These are phyloP conservation scores for Plecturocebus donacophilus DNA, from an alignment of 2,113 vertebrate genomes.

Conservation along the genomic window DNA sequence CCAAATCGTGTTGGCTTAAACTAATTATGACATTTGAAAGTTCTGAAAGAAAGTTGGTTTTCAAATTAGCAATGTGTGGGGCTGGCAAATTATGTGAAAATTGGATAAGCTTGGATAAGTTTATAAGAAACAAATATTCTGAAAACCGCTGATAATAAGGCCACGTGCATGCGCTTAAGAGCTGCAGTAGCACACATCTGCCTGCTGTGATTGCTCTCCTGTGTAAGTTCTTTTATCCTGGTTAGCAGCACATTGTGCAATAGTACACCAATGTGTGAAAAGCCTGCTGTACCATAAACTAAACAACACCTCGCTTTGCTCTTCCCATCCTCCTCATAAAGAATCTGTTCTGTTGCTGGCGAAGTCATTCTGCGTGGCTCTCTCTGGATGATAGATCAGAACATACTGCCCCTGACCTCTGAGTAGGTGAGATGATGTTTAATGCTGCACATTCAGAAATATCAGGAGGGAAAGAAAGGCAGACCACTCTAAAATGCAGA, in stretches of 20 bases:
- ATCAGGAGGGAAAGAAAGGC: slow-evolving; percentile 4
- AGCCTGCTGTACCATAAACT: neutral
- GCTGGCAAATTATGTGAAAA: neutral
- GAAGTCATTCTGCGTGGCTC: neutral
- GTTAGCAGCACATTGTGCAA: neutral
- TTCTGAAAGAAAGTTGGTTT: neutral
- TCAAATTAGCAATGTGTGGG: neutral
- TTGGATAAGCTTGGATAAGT: neutral
- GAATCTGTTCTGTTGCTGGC: neutral
- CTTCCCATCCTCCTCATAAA: neutral
- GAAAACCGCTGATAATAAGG: neutral
- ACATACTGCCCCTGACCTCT: neutral
- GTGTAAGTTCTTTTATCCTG: neutral
- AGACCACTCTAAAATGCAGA: neutral
- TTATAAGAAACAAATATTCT: neutral
- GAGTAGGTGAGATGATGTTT: neutral
- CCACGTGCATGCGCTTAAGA: no score
- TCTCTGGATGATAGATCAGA: neutral
- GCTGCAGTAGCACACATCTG: neutral
- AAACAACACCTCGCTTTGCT: neutral
- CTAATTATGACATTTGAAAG: neutral
- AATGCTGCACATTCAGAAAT: slow-evolving; percentile 30
- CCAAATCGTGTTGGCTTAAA: neutral
- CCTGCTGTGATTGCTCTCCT: neutral
- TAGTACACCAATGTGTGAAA: neutral